Evolutionary conservation across 2,797 vertebrate species (phyloP).

Genomic region (Lithobates sylvaticus): DNA sequence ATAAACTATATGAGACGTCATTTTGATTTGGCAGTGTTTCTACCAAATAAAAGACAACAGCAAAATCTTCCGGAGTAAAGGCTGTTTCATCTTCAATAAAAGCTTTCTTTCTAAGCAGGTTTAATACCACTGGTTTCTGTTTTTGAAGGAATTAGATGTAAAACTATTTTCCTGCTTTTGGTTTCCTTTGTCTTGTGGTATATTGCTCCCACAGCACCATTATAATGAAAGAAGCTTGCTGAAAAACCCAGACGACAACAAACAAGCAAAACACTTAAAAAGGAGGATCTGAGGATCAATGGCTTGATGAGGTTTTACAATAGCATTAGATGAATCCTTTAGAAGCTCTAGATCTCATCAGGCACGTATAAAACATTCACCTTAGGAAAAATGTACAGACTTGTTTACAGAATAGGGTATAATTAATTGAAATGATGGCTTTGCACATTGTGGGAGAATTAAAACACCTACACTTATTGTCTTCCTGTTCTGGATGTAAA

Average conservation of each 20-base stretch:
- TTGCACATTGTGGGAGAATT: slow-evolving; percentile 39
- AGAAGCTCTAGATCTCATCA: slow-evolving; percentile 55
- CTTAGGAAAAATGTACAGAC: slow-evolving; percentile 53
- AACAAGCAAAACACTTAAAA: slow-evolving; percentile 60
- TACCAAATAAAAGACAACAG: slow-evolving; percentile 42
- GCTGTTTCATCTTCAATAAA: slow-evolving; percentile 56
- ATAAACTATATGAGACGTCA: background rate
- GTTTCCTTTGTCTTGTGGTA: slow-evolving; percentile 54
- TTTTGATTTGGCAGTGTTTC: slow-evolving; percentile 39
- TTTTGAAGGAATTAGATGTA: slow-evolving; percentile 58
- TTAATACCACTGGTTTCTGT: slow-evolving; percentile 55
- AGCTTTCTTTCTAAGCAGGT: slow-evolving; percentile 54
- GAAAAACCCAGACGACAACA: slow-evolving; percentile 59
- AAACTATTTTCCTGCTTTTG: slow-evolving; percentile 53
- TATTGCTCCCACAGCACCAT: slow-evolving; percentile 58
- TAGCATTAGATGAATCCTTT: slow-evolving; percentile 56
- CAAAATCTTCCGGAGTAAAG: slow-evolving; percentile 39
- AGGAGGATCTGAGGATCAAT: slow-evolving; percentile 60
- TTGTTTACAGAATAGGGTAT: slow-evolving; percentile 51
- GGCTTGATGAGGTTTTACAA: slow-evolving; percentile 59
- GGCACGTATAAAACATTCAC: slow-evolving; percentile 50
- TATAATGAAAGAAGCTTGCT: slow-evolving; percentile 56
- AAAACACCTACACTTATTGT: slow-evolving; percentile 16
- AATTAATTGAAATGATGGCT: slow-evolving; percentile 50
- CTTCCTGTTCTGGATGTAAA: slow-evolving; percentile 15